phyloP scores from a whole-genome alignment of 1,140 invertebrate genomes.

The Cephus cinctus region DNA sequence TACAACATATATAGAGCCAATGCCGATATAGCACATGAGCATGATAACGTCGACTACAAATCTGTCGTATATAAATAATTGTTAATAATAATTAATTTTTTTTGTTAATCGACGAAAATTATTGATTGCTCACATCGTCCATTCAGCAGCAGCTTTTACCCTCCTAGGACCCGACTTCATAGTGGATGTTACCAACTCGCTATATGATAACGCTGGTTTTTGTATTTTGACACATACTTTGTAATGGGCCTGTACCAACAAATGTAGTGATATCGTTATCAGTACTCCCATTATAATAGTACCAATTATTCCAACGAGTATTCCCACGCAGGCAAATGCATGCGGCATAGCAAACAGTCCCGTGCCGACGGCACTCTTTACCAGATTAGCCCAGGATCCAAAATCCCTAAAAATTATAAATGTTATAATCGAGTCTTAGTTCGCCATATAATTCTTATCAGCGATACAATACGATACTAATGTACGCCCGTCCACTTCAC shows the following conservation, averaged over 20 bases:
- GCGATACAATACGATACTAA: no score
- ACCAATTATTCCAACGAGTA: conserved; percentile 52
- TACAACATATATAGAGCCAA: conserved; percentile 33
- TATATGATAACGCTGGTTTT: conserved; percentile 26
- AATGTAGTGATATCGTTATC: conserved; percentile 38
- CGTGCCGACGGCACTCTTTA: conserved; percentile 63
- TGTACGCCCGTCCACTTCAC: not conserved
- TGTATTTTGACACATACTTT: conserved; percentile 22
- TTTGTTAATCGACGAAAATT: conserved; percentile 2
- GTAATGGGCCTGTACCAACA: conserved; percentile 30
- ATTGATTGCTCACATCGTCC: conserved; percentile 18
- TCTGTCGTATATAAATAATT: conserved; percentile 13
- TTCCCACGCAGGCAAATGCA: conserved; percentile 62
- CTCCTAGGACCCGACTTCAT: conserved; percentile 20
- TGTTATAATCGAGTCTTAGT: no score
- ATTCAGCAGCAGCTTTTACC: conserved; percentile 15
- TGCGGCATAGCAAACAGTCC: conserved; percentile 65
- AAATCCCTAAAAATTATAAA: conserved; percentile 44
- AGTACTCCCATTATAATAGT: conserved; percentile 49
- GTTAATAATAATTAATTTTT: not conserved
- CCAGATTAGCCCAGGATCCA: conserved; percentile 53
- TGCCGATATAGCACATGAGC: conserved; percentile 28
- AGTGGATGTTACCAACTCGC: conserved; percentile 26
- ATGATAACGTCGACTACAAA: conserved; percentile 24
- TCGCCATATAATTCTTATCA: no score